Percentiles rank a stretch among this genome's conserved stretches.
Conservation (phyloP, 2,888 invertebrate species). For the Noctua comes region DNA sequence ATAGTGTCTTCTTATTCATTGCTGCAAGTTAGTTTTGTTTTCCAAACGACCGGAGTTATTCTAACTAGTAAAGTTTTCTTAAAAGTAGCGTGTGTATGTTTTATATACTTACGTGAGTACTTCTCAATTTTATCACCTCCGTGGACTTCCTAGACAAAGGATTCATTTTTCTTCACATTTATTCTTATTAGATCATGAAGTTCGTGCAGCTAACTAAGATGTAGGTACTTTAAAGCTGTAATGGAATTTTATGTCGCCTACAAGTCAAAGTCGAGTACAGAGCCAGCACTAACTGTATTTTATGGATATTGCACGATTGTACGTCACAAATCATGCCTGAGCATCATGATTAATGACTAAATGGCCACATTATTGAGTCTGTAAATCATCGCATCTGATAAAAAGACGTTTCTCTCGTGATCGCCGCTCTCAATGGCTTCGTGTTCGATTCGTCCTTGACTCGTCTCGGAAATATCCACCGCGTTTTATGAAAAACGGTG, state of each 20-base stretch:
- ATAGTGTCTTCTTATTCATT: conserved; percentile 88
- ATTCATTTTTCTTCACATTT: conserved; percentile 57
- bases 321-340: conserved; percentile 43
- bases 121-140: conserved; percentile 34
- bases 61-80: conserved; percentile 72
- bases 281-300: conserved; percentile 50
- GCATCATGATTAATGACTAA: conserved; percentile 67
- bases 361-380: conserved; percentile 45
- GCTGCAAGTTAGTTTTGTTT: conserved; percentile 83
- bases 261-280: conserved; percentile 35
- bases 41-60: conserved; percentile 78
- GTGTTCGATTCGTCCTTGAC: conserved; percentile 76
- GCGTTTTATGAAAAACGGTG: conserved; percentile 54
- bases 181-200: conserved; percentile 60
- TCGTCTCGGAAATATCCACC: conserved; percentile 65
- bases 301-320: conserved; percentile 56
- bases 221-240: conserved; percentile 35
- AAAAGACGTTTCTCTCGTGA: conserved; percentile 64
- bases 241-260: conserved; percentile 58
- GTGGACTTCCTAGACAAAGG: conserved; percentile 47
- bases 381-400: conserved; percentile 46
- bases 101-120: conserved; percentile 51
- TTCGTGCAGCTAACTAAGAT: conserved; percentile 43
- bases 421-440: conserved; percentile 64
- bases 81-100: conserved; percentile 62